A percentile compares a stretch with the other conserved stretches of the same genome.
These are phyloP conservation scores for Ptychodera flava DNA, from an alignment of 35 echinoderm and acorn worm genomes.

Conservation along the genomic window DNA sequence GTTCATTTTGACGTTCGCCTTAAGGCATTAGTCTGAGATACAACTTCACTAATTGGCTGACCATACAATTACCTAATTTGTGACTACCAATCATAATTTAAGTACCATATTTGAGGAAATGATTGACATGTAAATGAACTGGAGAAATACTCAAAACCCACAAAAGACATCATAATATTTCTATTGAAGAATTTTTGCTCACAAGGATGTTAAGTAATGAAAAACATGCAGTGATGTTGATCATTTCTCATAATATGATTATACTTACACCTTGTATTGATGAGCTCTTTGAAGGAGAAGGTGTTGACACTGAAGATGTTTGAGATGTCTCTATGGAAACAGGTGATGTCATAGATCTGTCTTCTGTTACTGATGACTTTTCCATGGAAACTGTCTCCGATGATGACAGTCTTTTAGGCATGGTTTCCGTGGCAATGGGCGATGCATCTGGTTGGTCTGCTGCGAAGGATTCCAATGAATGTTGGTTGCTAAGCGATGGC, in stretches of 20 bases:
- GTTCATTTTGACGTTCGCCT: no score
- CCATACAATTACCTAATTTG: no score
- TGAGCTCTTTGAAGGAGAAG: not conserved
- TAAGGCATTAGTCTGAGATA: no score
- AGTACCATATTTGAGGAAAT: no score
- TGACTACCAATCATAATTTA: no score
- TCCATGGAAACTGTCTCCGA: not conserved
- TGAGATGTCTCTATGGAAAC: not conserved
- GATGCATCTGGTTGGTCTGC: not conserved
- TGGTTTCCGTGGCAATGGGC: not conserved
- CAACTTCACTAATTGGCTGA: no score
- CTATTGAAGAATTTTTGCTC: no score
- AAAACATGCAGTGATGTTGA: no score
- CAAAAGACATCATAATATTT: no score
- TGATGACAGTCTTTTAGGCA: not conserved
- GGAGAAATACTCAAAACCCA: no score
- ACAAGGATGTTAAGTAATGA: no score
- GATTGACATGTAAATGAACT: no score
- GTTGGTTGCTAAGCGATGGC: not conserved
- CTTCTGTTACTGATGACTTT: not conserved
- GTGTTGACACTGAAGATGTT: not conserved
- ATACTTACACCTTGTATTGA: not conserved
- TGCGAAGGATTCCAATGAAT: not conserved
- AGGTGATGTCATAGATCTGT: constrained; percentile 44
- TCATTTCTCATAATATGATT: not conserved